Evolutionary conservation across 2,797 vertebrate species (phyloP).

Genomic region (Gambusia yucatana): DNA sequence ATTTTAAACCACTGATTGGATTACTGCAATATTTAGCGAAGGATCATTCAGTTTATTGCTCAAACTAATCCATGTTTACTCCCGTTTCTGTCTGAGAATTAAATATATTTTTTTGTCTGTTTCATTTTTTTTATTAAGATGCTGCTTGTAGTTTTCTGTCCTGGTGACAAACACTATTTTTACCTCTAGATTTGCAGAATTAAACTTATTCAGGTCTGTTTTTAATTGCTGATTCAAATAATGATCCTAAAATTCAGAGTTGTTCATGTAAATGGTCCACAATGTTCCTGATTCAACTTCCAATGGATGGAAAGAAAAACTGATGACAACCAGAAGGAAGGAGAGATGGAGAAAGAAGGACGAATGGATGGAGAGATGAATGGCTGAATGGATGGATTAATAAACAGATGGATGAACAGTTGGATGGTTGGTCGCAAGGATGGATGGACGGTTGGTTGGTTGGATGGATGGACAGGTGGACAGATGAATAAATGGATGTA

Average conservation of each 20-base stretch:
- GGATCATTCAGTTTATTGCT: neutral
- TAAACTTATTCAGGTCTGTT: no score
- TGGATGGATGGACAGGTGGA: neutral
- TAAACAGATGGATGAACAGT: neutral
- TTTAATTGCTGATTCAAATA: no score
- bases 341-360: neutral
- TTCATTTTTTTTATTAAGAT: neutral
- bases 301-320: neutral
- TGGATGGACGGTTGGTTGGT: no score
- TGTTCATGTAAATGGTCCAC: no score
- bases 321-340: neutral
- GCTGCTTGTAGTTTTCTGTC: neutral
- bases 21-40: neutral
- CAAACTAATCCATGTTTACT: neutral
- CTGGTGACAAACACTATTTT: neutral
- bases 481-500: no score
- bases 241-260: no score
- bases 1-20: slow-evolving; percentile 2
- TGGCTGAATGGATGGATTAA: neutral
- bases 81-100: neutral
- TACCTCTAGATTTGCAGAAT: no score
- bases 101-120: neutral
- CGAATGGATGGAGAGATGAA: neutral
- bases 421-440: no score
- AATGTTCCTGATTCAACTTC: no score